A percentile compares a stretch with the other conserved stretches of the same genome.
phyloP scores from a whole-genome alignment of 2,113 vertebrate species.

The Cynopterus brachyotis region DNA sequence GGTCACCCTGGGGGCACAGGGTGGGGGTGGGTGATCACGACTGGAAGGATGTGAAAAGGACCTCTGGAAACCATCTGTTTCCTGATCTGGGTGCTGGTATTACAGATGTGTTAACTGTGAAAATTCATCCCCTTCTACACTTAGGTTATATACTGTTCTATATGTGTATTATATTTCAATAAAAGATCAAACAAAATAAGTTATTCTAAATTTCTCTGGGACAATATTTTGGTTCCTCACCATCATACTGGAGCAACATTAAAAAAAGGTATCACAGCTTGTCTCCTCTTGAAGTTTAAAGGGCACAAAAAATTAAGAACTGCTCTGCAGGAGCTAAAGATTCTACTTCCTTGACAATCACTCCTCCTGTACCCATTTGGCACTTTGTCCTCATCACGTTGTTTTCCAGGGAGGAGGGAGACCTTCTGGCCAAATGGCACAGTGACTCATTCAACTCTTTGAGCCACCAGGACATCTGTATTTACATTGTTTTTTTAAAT shows the following conservation, averaged over 20 bases:
- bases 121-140: neutral
- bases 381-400: neutral
- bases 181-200: neutral
- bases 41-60: neutral
- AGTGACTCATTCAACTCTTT: constrained; percentile 79
- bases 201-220: constrained; percentile 3
- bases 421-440: constrained; percentile 64
- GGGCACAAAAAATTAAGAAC: constrained; percentile 7
- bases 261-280: neutral
- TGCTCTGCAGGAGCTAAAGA: neutral
- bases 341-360: neutral
- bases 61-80: neutral
- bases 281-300: constrained; percentile 33
- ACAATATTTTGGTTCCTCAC: neutral
- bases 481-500: constrained; percentile 73
- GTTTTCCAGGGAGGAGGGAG: constrained; percentile 33
- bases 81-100: neutral
- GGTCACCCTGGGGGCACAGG: neutral
- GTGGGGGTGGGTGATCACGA: neutral
- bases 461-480: constrained; percentile 65
- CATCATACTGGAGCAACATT: neutral
- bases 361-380: neutral
- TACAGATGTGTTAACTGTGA: neutral
- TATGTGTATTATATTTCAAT: neutral
- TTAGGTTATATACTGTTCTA: neutral